Evolutionary conservation across 2,888 invertebrate species (phyloP), one percentile per base, ranked within the genome.

Genomic region (Acronicta leporina): DNA sequence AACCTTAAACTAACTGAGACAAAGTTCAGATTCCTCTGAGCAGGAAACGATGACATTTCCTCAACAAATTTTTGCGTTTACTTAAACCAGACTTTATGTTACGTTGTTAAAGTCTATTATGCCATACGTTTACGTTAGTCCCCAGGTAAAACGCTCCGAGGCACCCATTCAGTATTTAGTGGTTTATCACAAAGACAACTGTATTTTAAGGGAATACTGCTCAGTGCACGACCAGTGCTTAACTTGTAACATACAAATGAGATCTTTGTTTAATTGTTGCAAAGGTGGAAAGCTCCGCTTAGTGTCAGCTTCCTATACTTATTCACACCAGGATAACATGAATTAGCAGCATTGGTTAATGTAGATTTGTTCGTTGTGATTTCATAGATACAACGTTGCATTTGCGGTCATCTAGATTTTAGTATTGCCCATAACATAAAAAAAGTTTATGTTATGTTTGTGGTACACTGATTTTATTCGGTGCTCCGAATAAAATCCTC

Each of bases 151-250:
- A 53, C 33, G 56, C 56, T 56, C 44, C 58, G 40, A 52, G 63
- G 63, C 56, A 62, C 51, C 65, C 56, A 68, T 73, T 68, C 60
- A 63, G 56, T 62, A 60, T 68, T 73, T 67, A 60, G 54, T 52
- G 62, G 69, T 68, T 72, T 73, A 70, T 71, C 63, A 68, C 56
- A 51, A 60, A 73, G 64, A 65, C 71, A 62, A 57, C 55, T 65
- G 58, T 67, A 64, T 68, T 78, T 52, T 67, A 62, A 48, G 55
- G 57, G 54, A 60, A 64, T 63, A 48, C 42, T 50, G 58, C 25
- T 35, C 10, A 45, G 45, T 52, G 48, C 25, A 50, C 47, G 46
- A 11, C n/a, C 7, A 41, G 6, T 13, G 20, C 51, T 44, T 52
- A 61, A 75, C 63, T 67, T 63, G 30, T 46, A 0, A n/a, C 16